Evolutionary conservation across 92 coral and sea anemone species (phyloP), one percentile per base, ranked within the genome.

Genomic region (Palythoa grandis): DNA sequence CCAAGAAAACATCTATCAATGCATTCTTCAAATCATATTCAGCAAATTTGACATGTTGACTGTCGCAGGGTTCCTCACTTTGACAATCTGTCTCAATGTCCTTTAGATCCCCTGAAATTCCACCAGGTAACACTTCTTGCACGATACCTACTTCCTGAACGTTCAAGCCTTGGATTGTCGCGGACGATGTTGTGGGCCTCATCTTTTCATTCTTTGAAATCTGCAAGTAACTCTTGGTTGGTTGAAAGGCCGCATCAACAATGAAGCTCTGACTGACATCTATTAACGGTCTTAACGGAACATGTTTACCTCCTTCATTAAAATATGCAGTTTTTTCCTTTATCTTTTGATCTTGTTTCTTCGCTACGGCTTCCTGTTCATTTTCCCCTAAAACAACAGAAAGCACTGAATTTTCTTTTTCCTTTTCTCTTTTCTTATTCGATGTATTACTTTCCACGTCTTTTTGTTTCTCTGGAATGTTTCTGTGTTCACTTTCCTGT

Each of bases 1-100:
- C 63, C 11, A 76, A 43, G 22, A 76, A 76, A 13, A 53, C 82
- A 76, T 76, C 82, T n/a, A 76, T 54, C 37, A 76, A 22, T 52
- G 66, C 63, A 25, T 24, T 23, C 43, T 76, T 76, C 11, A 76
- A 61, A 5, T 50, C 66, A 4, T 52, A 40, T 14, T 76, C 47
- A 5, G 35, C 67, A 12, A 20, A 16, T 13, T 24, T 65, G 16
- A 23, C n/a, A 23, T n/a, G n/a, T 53, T 76, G 65, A 52, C 15
- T 14, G 14, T 53, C 19, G 43, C n/a, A 23, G 23, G 11, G 16
- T 52, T 52, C 20, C 12, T 13, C 82, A 24, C 24, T 12, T 53
- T 15, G 25, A 22, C 10, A 12, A 52, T 53, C 7, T 20, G 9
- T 52, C 65, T 48, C 37, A 52, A n/a, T n/a, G 3, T 50, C n/a